phyloP scores from a whole-genome alignment of 2,797 vertebrate genomes.

The Craterocephalus amniculus region DNA sequence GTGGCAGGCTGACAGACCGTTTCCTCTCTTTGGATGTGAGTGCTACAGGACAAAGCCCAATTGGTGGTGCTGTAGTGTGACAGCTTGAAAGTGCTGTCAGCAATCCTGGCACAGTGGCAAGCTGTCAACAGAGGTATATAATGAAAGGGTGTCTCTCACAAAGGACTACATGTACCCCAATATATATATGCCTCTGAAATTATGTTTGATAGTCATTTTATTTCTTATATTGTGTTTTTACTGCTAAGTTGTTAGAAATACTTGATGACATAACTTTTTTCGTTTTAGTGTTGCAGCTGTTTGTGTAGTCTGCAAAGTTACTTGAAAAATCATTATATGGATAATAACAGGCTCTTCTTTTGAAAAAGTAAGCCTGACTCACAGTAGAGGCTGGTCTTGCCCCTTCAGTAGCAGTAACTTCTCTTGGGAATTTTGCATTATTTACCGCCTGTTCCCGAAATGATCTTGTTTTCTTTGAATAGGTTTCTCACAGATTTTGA shows the following conservation, averaged over 20 bases:
- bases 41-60: slow-evolving; percentile 60
- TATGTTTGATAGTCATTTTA: too few species aligned
- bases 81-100: slow-evolving; percentile 57
- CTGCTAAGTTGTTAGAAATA: too few species aligned
- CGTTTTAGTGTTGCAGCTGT: not conserved
- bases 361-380: not conserved
- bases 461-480: not conserved
- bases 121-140: slow-evolving; percentile 9
- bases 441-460: not conserved
- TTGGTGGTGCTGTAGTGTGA: slow-evolving; percentile 55
- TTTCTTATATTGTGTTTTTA: too few species aligned
- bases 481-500: not conserved
- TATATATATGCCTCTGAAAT: too few species aligned
- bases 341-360: not conserved
- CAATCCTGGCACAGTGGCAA: slow-evolving; percentile 26
- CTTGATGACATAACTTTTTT: too few species aligned
- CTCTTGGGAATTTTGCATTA: not conserved
- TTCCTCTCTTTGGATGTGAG: slow-evolving; percentile 55
- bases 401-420: not conserved
- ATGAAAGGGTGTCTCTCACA: slow-evolving; percentile 12
- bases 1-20: slow-evolving; percentile 55
- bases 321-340: not conserved
- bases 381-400: not conserved
- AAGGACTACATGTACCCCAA: not conserved
- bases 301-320: not conserved